Evolutionary conservation across 2,888 invertebrate species (phyloP), one percentile per base, ranked within the genome.

Genomic region (Polyommatus iphigenia): DNA sequence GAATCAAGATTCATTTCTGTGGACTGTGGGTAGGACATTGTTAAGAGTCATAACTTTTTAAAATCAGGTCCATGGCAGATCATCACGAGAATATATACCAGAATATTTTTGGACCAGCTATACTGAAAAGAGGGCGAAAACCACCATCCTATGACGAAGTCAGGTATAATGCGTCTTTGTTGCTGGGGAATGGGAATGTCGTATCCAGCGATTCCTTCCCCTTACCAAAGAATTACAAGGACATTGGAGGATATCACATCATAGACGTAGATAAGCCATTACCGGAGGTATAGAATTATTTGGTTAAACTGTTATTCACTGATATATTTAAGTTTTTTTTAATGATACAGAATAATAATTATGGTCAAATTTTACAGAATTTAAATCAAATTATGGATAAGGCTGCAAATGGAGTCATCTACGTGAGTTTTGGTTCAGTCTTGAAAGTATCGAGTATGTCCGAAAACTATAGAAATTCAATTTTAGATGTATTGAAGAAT

Each of bases 221-320:
- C 3, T 62, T 90, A 8, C 92, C 91, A 0, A 89, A 87, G 76
- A 88, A 82, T 73, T 90, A 87, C 78, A 88, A 86, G 76, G 78
- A 84, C 2, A 82, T 91, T 46, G 90, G 86, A 71, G 91, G 91
- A 15, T 91, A 88, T 76, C 90, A 91, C 76, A 87, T 91, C 36
- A 83, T 87, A 3, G 82, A 85, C 1, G 78, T 84, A 2, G 77
- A 85, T 24, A 62, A 62, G 57, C 88, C 90, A 3, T 83, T 91
- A 76, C 87, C 91, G n/a, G 80, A 85, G 80, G 79, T 80, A 79
- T 67, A 3, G 7, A 71, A 13, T 71, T 67, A 67, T 67, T 24
- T 24, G 20, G 20, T 2, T 62, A 62, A 10, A 18, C 0, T 20
- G 13, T 24, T 24, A 24, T n/a, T 67, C 62, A 62, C 10, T 24